phyloP scores from a whole-genome alignment of 2,113 vertebrate genomes.

The Mohoua ochrocephala region DNA sequence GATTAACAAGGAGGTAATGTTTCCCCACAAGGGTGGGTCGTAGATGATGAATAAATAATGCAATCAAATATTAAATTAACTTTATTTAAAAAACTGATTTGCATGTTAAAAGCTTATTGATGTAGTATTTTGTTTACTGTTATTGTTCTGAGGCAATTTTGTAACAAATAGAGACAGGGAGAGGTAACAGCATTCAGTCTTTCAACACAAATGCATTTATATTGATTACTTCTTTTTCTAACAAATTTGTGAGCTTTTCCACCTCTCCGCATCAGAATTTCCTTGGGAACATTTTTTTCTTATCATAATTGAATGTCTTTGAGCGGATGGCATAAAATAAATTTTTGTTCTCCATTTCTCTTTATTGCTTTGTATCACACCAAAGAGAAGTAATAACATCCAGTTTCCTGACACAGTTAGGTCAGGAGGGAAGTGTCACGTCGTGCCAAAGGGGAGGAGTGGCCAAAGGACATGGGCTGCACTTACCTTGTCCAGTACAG shows the following conservation, averaged over 20 bases:
- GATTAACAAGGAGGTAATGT: constrained; percentile 50
- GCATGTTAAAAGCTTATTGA: constrained; percentile 48
- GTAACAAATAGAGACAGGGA: background rate
- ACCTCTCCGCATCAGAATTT: background rate
- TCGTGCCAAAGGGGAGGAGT: rapidly evolving
- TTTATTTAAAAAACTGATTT: constrained; percentile 52
- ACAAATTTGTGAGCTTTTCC: background rate
- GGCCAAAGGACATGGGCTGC: background rate
- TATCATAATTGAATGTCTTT: background rate
- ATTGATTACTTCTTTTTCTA: background rate
- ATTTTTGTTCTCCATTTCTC: background rate
- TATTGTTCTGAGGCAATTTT: constrained; percentile 35
- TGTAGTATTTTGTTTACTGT: constrained; percentile 42
- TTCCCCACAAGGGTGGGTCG: constrained; percentile 33
- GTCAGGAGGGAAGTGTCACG: background rate
- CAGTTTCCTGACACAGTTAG: background rate
- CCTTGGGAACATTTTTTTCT: background rate
- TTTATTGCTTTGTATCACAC: background rate
- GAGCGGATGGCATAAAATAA: background rate
- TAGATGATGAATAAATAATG: constrained; percentile 60
- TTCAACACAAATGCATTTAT: background rate
- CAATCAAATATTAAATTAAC: constrained; percentile 61
- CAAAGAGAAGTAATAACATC: background rate
- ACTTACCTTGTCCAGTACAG: background rate
- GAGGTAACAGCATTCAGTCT: background rate